Percentiles rank a stretch among this genome's conserved stretches.
These are phyloP conservation scores for Polietes domitor DNA, from an alignment of 2,888 invertebrate species.

Conservation along the genomic window DNA sequence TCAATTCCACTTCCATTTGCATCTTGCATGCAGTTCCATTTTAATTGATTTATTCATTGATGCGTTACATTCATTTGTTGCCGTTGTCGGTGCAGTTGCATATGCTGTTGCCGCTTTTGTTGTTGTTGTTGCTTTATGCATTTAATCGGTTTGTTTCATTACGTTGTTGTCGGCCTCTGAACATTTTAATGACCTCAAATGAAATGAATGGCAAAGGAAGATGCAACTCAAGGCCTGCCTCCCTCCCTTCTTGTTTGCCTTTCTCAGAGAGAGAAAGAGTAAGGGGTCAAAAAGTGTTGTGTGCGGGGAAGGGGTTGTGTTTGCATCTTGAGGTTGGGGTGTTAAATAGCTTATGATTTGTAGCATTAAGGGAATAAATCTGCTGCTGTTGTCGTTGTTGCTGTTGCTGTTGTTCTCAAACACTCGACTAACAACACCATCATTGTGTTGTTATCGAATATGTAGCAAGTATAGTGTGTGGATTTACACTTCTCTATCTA, in stretches of 20 bases:
- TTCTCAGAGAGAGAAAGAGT: not conserved
- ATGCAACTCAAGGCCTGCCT: not conserved
- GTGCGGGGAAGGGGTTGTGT: not conserved
- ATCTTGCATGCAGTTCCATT: conserved; percentile 41
- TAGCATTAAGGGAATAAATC: not conserved
- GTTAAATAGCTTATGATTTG: conserved; percentile 35
- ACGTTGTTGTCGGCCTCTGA: not conserved
- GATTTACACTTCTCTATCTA: not conserved
- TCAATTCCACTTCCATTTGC: conserved; percentile 7
- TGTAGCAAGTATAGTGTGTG: not conserved
- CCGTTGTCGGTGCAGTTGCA: not conserved
- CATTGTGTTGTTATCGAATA: not conserved
- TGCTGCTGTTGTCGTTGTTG: not conserved
- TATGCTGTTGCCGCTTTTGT: not conserved
- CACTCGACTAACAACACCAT: not conserved
- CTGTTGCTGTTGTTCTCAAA: not conserved
- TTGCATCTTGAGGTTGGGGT: not conserved
- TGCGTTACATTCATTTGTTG: conserved; percentile 44
- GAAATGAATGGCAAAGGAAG: not conserved
- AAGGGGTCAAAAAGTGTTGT: not conserved
- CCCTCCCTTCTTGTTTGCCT: not conserved
- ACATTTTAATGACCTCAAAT: conserved; percentile 19
- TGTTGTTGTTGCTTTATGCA: not conserved
- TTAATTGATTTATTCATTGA: conserved; percentile 66
- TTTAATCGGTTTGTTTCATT: conserved; percentile 25